phyloP scores from a whole-genome alignment of 2,113 vertebrate genomes.

The Zingel zingel region DNA sequence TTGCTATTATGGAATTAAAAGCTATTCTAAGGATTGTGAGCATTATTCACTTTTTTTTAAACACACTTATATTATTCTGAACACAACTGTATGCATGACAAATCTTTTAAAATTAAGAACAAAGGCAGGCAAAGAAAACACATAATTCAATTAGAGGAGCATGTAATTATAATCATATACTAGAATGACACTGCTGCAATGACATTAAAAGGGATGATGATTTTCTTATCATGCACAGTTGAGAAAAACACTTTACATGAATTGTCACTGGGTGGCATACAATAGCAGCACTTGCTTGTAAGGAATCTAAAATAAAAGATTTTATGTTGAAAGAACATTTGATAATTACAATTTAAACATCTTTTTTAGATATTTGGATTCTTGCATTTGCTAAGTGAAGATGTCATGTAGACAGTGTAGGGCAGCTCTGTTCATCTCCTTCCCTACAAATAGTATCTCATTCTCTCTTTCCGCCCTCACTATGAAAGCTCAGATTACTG shows the following conservation, averaged over 20 bases:
- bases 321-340: slow-evolving; percentile 15
- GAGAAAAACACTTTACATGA: slow-evolving; percentile 4
- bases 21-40: too few relatives aligned
- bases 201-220: slow-evolving; percentile 31
- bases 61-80: too few relatives aligned
- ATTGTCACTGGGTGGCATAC: slow-evolving; percentile 1
- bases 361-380: slow-evolving; percentile 12
- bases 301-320: background rate
- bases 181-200: slow-evolving; percentile 27
- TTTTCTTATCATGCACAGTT: slow-evolving; percentile 49
- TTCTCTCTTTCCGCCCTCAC: background rate
- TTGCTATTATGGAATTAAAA: too few relatives aligned
- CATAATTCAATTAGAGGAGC: slow-evolving; percentile 31
- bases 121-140: slow-evolving; percentile 12
- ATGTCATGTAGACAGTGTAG: background rate
- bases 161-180: slow-evolving; percentile 58
- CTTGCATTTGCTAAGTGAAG: background rate
- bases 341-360: slow-evolving; percentile 10
- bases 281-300: background rate
- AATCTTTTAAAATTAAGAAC: slow-evolving; percentile 1
- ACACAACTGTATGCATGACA: background rate
- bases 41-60: too few relatives aligned
- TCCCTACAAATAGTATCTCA: slow-evolving; percentile 4
- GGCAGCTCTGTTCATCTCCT: slow-evolving; percentile 16
- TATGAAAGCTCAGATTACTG: slow-evolving; percentile 17